Base-by-base conservation (phyloP, 2,113 vertebrate species). In the Toxotes jaculatrix region DNA sequence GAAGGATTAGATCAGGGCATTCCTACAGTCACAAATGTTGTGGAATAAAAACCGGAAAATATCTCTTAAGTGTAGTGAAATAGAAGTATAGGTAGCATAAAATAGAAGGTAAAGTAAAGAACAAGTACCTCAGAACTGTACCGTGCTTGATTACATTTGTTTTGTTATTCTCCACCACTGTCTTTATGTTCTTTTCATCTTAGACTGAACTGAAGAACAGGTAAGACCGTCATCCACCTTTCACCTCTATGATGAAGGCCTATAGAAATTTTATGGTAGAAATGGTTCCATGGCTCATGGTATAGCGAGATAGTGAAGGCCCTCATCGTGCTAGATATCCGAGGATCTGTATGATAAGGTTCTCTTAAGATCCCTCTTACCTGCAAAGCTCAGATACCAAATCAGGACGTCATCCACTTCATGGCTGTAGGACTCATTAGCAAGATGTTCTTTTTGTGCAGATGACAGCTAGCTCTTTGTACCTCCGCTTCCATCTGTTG, bases 401-500 rank as follows among this genome's bases (percentile, higher is more conserved):
- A 57, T 78, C 74, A 68, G 40, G 59, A 65, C 36, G 19, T 60
- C 51, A 36, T 56, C 32, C 23, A 53, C 45, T 82, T 23, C 57
- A 45, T 53, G 40, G 34, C 74, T 82, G 27, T 27, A n/a, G 12
- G 64, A 78, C 59, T 87, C 79, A 79, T 87, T 80, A 86, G 67
- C 55, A 45, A 49, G 51, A 82, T n/a, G 36, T 5, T 45, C 27
- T 42, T 90, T 89, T 85, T 82, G 89, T 90, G 75, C 49, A 57
- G 59, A 68, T 85, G 74, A 85, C 78, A 77, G 77, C 65, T 71
- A 63, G 63, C 59, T 79, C 82, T 87, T 81, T 65, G 81, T 84
- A 62, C 60, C 60, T 40, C 89, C 79, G 59, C 40, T 77, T 23
- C 77, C 64, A 84, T 87, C 70, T 91, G 79, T 38, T 95, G 92